A percentile compares a stretch with the other conserved stretches of the same genome.
Evolutionary conservation across 1,140 invertebrate genomes (phyloP).

Genomic region (Calliphora vicina): DNA sequence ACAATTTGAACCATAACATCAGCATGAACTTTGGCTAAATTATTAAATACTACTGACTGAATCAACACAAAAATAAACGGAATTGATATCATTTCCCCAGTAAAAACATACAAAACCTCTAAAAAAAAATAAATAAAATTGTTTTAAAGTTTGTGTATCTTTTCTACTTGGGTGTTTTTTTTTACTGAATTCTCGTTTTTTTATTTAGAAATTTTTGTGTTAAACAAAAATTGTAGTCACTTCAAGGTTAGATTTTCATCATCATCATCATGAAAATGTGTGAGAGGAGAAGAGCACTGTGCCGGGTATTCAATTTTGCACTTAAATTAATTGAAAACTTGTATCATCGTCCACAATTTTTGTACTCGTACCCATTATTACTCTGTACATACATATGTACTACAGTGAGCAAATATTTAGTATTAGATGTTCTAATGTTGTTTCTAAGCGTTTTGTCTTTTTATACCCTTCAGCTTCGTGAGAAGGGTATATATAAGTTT

Average conservation of each 20-base stretch:
- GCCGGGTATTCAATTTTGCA: background rate
- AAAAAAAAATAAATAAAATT: too few relatives aligned
- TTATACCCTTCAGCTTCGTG: too few relatives aligned
- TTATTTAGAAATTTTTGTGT: background rate
- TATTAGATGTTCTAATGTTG: too few relatives aligned
- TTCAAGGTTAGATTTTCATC: background rate
- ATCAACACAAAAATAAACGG: background rate
- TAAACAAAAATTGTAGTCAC: background rate
- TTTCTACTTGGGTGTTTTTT: too few relatives aligned
- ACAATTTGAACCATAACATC: background rate
- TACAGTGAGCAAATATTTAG: too few relatives aligned
- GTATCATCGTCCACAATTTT: background rate
- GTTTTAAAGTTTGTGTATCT: too few relatives aligned
- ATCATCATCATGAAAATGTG: background rate
- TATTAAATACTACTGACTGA: background rate
- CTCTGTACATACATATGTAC: too few relatives aligned
- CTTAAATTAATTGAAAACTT: background rate
- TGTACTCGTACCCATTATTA: too few relatives aligned
- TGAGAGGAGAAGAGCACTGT: background rate
- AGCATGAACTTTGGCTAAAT: background rate
- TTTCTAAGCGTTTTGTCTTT: too few relatives aligned
- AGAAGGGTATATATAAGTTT: too few relatives aligned
- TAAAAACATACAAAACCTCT: background rate
- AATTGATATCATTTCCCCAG: background rate
- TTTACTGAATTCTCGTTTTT: background rate